Percentiles rank a stretch among this genome's conserved stretches.
Conservation (phyloP, 2,113 vertebrate genomes). For the Ciconia boyciana region DNA sequence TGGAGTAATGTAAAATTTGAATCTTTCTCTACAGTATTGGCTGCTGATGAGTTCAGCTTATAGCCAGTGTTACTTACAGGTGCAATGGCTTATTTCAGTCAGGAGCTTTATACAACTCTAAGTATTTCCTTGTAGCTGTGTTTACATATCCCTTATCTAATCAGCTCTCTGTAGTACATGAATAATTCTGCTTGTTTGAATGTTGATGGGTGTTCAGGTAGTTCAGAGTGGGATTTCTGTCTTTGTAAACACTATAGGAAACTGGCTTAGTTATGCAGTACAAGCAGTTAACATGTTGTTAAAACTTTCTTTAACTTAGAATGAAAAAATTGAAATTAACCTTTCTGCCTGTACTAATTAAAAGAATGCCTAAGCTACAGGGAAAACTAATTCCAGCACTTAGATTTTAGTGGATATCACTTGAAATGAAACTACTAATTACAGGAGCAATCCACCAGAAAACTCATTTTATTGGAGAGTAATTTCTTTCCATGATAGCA, state of each 20-base stretch:
- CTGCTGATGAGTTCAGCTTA: not conserved
- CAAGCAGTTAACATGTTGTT: not conserved
- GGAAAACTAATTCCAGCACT: not conserved
- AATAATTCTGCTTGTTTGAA: not conserved
- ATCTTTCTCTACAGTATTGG: not conserved
- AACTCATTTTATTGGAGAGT: not conserved
- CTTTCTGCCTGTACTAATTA: not conserved
- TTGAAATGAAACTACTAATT: not conserved
- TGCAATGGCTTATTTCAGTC: not conserved
- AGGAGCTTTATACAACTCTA: not conserved
- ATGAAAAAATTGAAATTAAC: not conserved
- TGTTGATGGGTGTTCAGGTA: not conserved
- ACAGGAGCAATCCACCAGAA: not conserved
- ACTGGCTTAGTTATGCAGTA: not conserved
- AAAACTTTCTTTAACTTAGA: not conserved
- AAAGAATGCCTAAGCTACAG: not conserved
- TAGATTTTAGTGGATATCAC: not conserved
- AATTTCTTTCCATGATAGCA: not conserved
- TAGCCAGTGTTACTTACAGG: no score
- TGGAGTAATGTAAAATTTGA: not conserved
- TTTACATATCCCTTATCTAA: not conserved
- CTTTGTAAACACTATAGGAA: not conserved
- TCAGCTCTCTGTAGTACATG: not conserved
- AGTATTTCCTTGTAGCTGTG: not conserved
- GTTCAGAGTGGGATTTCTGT: not conserved